Percentiles rank a stretch among this genome's conserved stretches.
Conservation (phyloP, 1,140 invertebrate genomes). For the Batillaria attramentaria region DNA sequence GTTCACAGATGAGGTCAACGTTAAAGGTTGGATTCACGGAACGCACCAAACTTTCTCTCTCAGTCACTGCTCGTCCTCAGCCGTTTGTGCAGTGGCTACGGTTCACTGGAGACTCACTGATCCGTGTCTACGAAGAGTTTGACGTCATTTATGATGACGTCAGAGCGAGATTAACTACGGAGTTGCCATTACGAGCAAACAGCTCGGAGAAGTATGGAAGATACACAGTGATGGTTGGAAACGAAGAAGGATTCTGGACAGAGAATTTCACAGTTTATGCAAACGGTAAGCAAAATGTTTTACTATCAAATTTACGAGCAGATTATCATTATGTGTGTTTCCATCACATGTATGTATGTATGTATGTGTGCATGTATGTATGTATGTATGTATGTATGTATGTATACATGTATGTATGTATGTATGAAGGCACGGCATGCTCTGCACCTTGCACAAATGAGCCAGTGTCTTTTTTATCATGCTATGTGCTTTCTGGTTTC, state of each 20-base stretch:
- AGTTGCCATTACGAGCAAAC: not conserved
- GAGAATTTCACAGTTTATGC: not conserved
- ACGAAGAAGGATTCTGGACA: not conserved
- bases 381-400: conserved; percentile 3
- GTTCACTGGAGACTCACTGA: not conserved
- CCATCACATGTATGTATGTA: not conserved
- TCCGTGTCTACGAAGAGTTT: not conserved
- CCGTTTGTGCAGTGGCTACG: not conserved
- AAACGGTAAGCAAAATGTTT: no score
- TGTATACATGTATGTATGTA: not conserved
- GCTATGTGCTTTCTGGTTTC: no score
- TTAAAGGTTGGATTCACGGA: no score
- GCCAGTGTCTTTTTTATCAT: no score
- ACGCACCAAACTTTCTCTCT: not conserved
- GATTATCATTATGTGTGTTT: not conserved
- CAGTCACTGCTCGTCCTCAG: not conserved
- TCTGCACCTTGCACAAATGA: no score
- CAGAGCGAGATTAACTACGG: not conserved
- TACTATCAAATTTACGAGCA: no score
- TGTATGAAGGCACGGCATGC: not conserved
- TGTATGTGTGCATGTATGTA: not conserved
- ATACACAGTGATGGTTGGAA: not conserved
- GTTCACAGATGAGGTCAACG: no score
- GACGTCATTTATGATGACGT: conserved; percentile 19
- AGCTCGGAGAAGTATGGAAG: not conserved